These are phyloP conservation scores for Stercorarius parasiticus DNA, from an alignment of 2,113 vertebrate genomes.

Conservation along the genomic window DNA sequence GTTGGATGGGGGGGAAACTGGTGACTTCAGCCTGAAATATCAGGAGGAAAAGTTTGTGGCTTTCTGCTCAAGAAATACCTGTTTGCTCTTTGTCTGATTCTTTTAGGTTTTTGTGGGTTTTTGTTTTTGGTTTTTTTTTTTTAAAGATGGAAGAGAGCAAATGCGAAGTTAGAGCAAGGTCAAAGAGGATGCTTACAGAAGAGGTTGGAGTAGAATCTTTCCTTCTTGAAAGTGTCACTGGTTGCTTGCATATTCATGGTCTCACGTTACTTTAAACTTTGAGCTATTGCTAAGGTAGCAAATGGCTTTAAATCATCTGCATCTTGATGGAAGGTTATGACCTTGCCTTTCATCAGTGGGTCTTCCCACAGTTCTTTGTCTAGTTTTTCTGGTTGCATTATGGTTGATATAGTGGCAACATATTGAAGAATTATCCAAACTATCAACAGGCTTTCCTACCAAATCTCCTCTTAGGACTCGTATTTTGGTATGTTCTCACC, in stretches of 20 bases:
- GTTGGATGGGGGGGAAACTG: not conserved
- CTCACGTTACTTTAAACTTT: not conserved
- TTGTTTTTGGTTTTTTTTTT: not conserved
- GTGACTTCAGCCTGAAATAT: not conserved
- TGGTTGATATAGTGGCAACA: not conserved
- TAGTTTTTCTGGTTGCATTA: not conserved
- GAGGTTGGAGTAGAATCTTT: not conserved
- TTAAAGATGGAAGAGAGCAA: not conserved
- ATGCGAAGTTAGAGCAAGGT: not conserved
- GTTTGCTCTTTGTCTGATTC: not conserved
- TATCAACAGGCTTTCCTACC: not conserved
- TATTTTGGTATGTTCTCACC: not conserved
- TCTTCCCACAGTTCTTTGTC: not conserved
- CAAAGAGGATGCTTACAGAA: not conserved
- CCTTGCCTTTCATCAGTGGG: not conserved
- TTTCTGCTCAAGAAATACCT: not conserved
- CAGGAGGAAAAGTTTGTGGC: not conserved
- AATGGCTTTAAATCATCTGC: not conserved
- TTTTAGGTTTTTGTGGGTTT: not conserved
- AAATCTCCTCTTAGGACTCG: not conserved
- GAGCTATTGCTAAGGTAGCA: not conserved
- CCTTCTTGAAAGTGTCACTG: not conserved
- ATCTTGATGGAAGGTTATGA: not conserved
- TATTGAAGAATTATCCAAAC: not conserved
- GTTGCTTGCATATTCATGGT: not conserved